Conservation (phyloP, 2,113 vertebrate genomes). For the Parotia lawesii region DNA sequence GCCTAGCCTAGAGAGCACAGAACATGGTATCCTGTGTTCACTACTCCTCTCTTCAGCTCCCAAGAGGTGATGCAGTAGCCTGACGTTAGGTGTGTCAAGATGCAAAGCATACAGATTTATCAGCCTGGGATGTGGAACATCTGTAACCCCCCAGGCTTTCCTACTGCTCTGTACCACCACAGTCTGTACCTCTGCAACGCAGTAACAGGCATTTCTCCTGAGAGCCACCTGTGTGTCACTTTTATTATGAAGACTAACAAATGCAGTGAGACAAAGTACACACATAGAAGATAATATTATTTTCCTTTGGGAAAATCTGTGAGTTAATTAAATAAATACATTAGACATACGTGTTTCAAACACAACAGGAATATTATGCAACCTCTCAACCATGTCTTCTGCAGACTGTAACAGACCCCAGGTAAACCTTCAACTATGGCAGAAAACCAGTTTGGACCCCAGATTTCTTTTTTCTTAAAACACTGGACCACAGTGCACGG, state of each 20-base stretch:
- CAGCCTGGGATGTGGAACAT: not conserved
- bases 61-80: not conserved
- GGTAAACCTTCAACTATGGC: not conserved
- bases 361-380: not conserved
- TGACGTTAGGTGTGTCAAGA: not conserved
- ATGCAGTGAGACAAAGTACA: not conserved
- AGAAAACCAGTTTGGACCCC: not conserved
- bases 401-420: not conserved
- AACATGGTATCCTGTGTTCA: rapidly evolving
- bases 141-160: not conserved
- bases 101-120: not conserved
- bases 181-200: not conserved
- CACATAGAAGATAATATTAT: not conserved
- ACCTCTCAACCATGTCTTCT: not conserved
- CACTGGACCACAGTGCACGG: not conserved
- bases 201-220: not conserved
- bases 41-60: not conserved
- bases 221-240: not conserved
- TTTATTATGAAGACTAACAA: not conserved
- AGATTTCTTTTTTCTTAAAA: not conserved
- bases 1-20: not conserved
- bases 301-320: not conserved
- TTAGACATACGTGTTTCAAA: not conserved
- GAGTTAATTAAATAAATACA: not conserved
- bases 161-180: not conserved